Percentiles rank a stretch among this genome's conserved stretches.
These are phyloP conservation scores for Chrysodeixis includens DNA, from an alignment of 2,888 invertebrate species.

Conservation along the genomic window DNA sequence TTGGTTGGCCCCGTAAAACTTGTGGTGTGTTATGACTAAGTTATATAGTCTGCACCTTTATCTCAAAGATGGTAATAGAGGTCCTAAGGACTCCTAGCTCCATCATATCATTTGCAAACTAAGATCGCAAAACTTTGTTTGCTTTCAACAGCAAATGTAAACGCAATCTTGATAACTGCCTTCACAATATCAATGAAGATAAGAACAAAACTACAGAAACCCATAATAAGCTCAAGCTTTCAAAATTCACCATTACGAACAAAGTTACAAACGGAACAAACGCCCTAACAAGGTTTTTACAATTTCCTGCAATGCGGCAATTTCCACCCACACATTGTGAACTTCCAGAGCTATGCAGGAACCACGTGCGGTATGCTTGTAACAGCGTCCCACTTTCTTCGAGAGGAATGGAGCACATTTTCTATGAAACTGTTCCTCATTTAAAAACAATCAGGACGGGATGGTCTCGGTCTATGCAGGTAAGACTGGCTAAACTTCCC, in stretches of 20 bases:
- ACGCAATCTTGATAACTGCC: no score
- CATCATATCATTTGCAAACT: no score
- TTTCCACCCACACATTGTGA: constrained; percentile 5
- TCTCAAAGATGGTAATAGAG: no score
- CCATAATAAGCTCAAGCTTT: neutral
- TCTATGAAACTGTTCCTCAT: constrained; percentile 31
- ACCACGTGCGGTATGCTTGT: constrained; percentile 17
- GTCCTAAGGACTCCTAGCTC: no score
- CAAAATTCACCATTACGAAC: neutral
- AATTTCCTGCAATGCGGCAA: constrained; percentile 23
- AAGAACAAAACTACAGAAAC: neutral
- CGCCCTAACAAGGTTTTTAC: neutral
- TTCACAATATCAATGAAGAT: no score
- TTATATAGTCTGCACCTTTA: no score
- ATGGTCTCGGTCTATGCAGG: constrained; percentile 13
- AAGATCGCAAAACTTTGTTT: no score
- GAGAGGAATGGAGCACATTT: constrained; percentile 33
- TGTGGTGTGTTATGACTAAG: no score
- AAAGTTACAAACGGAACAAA: neutral
- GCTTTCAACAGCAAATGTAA: no score
- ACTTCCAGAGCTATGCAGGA: neutral
- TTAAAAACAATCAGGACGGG: constrained; percentile 39
- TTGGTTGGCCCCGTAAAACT: no score
- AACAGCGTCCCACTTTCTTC: constrained; percentile 32
- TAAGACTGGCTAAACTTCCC: constrained; percentile 6